These are phyloP conservation scores for Himantopus leucocephalus DNA, from an alignment of 2,113 vertebrate genomes.

Conservation along the genomic window DNA sequence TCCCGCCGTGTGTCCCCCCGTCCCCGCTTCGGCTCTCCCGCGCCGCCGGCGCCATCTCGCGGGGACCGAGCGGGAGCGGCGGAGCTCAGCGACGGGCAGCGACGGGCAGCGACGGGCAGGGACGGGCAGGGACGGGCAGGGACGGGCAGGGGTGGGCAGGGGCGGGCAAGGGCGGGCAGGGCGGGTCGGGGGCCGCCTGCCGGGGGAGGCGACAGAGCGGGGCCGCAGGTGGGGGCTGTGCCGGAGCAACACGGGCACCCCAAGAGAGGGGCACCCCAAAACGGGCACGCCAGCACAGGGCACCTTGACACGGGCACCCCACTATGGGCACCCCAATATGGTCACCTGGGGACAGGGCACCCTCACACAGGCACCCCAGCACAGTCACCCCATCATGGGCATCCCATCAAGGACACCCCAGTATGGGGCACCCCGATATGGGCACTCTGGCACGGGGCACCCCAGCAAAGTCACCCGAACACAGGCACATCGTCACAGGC, in stretches of 20 bases:
- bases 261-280: background rate
- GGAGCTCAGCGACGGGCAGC: no score
- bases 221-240: background rate
- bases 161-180: background rate
- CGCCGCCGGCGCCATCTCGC: no score
- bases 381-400: background rate
- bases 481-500: accelerated
- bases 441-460: background rate
- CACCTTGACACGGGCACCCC: background rate
- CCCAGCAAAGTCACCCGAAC: background rate
- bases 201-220: no score
- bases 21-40: no score
- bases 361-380: no score
- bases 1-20: no score
- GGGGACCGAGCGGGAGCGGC: no score
- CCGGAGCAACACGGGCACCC: background rate
- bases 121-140: background rate
- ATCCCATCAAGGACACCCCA: background rate
- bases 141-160: no score
- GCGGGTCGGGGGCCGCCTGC: background rate
- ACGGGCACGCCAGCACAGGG: accelerated
- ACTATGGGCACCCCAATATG: background rate
- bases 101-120: background rate
- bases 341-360: background rate
- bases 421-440: background rate